Percentiles rank a stretch among this genome's conserved stretches.
These are phyloP conservation scores for Epiblema foenella DNA, from an alignment of 2,888 invertebrate species.

Conservation along the genomic window DNA sequence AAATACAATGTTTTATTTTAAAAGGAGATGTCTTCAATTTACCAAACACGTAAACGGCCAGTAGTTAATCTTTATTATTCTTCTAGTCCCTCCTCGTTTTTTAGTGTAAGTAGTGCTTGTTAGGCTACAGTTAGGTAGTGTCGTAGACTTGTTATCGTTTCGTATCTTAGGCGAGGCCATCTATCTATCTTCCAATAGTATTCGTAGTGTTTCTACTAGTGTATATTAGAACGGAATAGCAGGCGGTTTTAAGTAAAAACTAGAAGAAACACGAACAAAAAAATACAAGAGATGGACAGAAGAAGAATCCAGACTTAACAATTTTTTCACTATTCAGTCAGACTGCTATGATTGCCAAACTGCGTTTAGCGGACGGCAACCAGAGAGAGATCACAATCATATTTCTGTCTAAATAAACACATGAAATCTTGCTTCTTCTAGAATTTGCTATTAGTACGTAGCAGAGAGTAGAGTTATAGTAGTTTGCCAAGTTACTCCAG, in stretches of 20 bases:
- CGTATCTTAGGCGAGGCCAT: constrained; percentile 77
- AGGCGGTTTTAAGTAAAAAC: constrained; percentile 50
- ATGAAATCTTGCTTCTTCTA: constrained; percentile 42
- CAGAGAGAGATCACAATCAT: too few species aligned
- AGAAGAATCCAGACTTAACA: too few species aligned
- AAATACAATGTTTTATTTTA: neutral
- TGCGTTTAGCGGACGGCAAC: neutral
- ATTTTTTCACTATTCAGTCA: too few species aligned
- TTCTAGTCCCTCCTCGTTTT: constrained; percentile 78
- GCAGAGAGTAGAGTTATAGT: neutral
- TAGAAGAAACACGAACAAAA: constrained; percentile 32
- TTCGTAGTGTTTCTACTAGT: constrained; percentile 72
- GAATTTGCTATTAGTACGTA: constrained; percentile 47
- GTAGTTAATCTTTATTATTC: constrained; percentile 53
- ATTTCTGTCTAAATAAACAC: neutral
- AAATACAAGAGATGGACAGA: neutral
- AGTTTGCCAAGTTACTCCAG: neutral
- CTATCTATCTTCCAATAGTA: constrained; percentile 72
- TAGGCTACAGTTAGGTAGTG: constrained; percentile 51
- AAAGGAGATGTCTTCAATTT: neutral
- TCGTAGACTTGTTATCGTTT: constrained; percentile 71
- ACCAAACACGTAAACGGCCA: constrained; percentile 37
- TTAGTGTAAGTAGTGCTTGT: constrained; percentile 65
- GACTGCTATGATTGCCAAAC: neutral
- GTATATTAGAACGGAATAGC: constrained; percentile 60